Evolutionary conservation across 2,888 invertebrate genomes (phyloP).

Genomic region (Catocala nupta): DNA sequence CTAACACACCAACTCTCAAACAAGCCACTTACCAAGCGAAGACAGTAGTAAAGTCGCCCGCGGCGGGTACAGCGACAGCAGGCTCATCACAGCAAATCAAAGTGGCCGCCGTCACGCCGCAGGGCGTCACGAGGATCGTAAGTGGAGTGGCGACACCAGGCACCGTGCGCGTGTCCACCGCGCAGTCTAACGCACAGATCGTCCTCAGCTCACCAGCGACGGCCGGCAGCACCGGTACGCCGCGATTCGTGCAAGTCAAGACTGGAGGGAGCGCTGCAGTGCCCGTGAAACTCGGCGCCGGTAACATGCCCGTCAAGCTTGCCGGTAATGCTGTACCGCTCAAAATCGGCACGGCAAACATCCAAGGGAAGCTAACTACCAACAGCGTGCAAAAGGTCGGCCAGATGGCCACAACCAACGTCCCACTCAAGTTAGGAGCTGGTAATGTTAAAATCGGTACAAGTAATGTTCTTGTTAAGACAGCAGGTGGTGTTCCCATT

Average conservation of each 20-base stretch:
- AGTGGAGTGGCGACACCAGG: conserved; percentile 75
- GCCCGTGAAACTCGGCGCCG: conserved; percentile 76
- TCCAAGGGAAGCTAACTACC: conserved; percentile 76
- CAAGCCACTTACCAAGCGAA: conserved; percentile 73
- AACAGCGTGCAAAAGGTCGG: conserved; percentile 76
- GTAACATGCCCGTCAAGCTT: conserved; percentile 77
- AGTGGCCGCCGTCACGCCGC: conserved; percentile 78
- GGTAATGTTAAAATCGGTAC: conserved; percentile 83
- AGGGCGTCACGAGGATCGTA: conserved; percentile 80
- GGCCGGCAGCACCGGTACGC: conserved; percentile 68
- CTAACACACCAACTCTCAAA: conserved; percentile 74
- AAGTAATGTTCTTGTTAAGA: conserved; percentile 81
- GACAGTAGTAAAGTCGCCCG: conserved; percentile 70
- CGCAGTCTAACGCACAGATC: conserved; percentile 76
- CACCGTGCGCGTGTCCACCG: conserved; percentile 75
- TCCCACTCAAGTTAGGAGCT: conserved; percentile 79
- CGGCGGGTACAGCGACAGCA: conserved; percentile 65
- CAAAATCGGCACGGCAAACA: conserved; percentile 77
- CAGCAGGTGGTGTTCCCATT: conserved; percentile 75
- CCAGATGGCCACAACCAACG: conserved; percentile 57
- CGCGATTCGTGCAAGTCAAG: conserved; percentile 81
- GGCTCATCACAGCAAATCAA: conserved; percentile 80
- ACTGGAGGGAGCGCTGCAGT: conserved; percentile 69
- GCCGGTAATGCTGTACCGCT: conserved; percentile 75
- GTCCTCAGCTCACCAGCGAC: conserved; percentile 68